Evolutionary conservation across 2,113 vertebrate genomes (phyloP).

Genomic region (Phocoena phocoena): DNA sequence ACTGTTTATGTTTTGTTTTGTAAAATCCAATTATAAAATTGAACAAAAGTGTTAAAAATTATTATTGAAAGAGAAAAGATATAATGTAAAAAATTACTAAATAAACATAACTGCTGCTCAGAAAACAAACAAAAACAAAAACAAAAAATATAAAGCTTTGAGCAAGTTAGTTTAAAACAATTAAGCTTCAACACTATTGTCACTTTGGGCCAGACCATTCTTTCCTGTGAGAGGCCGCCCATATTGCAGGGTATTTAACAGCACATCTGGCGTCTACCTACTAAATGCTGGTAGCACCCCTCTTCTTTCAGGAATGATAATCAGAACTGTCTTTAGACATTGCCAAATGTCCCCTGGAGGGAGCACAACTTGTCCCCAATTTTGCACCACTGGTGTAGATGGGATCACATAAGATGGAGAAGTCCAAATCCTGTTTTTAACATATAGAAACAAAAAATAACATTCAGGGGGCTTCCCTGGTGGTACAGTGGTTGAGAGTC

Average conservation of each 20-base stretch:
- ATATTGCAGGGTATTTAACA: not conserved
- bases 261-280: not conserved
- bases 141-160: not conserved
- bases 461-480: not conserved
- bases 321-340: not conserved
- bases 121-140: too few species aligned
- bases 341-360: not conserved
- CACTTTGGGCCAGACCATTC: not conserved
- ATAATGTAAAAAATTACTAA: too few species aligned
- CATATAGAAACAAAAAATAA: not conserved
- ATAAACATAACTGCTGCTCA: too few species aligned
- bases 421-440: not conserved
- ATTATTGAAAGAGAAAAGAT: too few species aligned
- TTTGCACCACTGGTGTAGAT: not conserved
- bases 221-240: not conserved
- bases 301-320: not conserved
- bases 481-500: too few species aligned
- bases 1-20: too few species aligned
- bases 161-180: conserved; percentile 7
- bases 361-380: not conserved
- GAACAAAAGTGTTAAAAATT: too few species aligned
- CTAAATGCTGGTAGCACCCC: not conserved
- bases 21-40: too few species aligned
- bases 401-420: not conserved
- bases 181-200: not conserved